Conservation (phyloP, 2,113 vertebrate genomes). For the Trinectes maculatus region DNA sequence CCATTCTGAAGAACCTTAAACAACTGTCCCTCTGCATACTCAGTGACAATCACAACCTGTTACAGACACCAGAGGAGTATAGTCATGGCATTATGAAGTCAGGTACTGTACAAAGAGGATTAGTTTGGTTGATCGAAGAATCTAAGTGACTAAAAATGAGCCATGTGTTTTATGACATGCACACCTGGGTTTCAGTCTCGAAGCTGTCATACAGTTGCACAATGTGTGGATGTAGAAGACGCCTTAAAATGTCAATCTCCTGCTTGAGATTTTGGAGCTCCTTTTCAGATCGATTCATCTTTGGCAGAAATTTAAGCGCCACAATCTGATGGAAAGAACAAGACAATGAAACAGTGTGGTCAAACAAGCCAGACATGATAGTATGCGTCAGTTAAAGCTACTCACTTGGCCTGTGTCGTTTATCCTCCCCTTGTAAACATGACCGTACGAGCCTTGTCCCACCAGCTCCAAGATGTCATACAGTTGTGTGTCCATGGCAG, state of each 20-base stretch:
- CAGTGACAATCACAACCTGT: slow-evolving; percentile 96
- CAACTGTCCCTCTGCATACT: slow-evolving; percentile 95
- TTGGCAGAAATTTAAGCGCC: slow-evolving; percentile 96
- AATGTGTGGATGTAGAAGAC: slow-evolving; percentile 92
- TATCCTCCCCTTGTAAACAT: slow-evolving; percentile 92
- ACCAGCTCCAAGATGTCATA: slow-evolving; percentile 92
- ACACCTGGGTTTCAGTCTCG: slow-evolving; percentile 92
- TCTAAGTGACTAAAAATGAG: too few species aligned
- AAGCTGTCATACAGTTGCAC: slow-evolving; percentile 95
- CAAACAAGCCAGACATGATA: neutral
- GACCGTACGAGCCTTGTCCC: slow-evolving; percentile 94
- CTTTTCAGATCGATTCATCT: slow-evolving; percentile 90
- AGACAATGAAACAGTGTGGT: too few species aligned
- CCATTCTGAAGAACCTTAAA: slow-evolving; percentile 97
- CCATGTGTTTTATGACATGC: neutral
- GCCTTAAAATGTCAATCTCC: slow-evolving; percentile 95
- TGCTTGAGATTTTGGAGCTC: slow-evolving; percentile 89
- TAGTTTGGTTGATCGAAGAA: too few species aligned
- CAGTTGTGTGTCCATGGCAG: slow-evolving; percentile 82
- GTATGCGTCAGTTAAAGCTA: neutral
- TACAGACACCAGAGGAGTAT: slow-evolving; percentile 13
- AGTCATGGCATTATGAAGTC: neutral
- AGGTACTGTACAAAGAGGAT: too few species aligned
- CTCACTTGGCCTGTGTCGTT: slow-evolving; percentile 89
- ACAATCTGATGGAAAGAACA: slow-evolving; percentile 84